Evolutionary conservation across 2,797 vertebrate species (phyloP).

Genomic region (Cossypha dichroa): DNA sequence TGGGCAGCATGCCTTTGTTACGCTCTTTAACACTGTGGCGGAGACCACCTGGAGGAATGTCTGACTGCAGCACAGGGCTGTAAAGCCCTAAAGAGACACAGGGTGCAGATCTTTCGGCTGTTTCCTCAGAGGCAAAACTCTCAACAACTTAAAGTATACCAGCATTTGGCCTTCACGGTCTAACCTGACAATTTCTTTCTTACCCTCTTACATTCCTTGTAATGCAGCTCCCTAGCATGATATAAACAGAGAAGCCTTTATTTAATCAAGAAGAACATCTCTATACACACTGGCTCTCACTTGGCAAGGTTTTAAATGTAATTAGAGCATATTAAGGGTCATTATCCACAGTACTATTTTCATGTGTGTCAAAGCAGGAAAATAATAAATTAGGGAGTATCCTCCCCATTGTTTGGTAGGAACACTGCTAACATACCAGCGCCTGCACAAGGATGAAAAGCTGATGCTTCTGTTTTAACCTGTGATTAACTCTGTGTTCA

Average conservation of each 20-base stretch:
- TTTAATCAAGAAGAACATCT: background rate
- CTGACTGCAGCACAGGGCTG: background rate
- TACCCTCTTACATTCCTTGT: background rate
- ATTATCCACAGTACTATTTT: background rate
- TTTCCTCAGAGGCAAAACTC: background rate
- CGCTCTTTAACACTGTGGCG: background rate
- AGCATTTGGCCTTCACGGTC: background rate
- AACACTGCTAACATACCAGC: background rate
- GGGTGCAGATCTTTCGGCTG: background rate
- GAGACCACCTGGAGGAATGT: background rate
- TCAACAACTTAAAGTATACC: background rate
- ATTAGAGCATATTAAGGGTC: background rate
- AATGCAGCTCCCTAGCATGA: background rate
- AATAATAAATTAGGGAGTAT: background rate
- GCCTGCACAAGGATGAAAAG: background rate
- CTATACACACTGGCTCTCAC: background rate
- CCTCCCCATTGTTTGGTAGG: background rate
- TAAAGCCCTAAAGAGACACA: background rate
- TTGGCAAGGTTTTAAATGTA: background rate
- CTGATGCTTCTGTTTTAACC: background rate
- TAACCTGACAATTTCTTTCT: background rate
- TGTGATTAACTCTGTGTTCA: background rate
- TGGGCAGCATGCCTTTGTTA: accelerated
- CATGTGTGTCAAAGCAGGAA: background rate
- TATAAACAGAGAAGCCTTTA: background rate